Conservation (phyloP, 2,888 invertebrate genomes). For the Onthophagus sagittarius region DNA sequence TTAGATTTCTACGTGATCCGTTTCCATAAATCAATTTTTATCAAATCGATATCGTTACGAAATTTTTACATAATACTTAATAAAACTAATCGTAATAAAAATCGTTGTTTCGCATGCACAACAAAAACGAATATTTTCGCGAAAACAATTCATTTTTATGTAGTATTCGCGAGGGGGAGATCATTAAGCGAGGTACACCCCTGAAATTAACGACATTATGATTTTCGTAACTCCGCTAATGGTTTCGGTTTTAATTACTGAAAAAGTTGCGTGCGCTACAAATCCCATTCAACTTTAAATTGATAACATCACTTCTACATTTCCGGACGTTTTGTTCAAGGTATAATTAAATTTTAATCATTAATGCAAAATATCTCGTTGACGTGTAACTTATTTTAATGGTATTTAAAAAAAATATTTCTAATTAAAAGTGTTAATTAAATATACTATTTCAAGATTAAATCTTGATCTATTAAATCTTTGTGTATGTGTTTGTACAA, state of each 20-base stretch:
- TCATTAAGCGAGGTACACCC: background rate
- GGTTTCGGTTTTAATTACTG: background rate
- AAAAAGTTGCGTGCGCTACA: background rate
- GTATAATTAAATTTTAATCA: background rate
- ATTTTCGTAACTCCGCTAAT: background rate
- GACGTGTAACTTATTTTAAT: too few species aligned
- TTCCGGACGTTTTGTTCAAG: background rate
- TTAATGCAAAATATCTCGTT: background rate
- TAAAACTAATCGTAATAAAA: too few species aligned
- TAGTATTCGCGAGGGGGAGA: background rate
- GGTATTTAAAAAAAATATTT: too few species aligned
- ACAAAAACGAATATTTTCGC: background rate
- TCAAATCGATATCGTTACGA: background rate
- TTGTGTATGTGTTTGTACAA: too few species aligned
- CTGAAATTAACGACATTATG: background rate
- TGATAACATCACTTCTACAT: background rate
- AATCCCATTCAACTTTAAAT: background rate
- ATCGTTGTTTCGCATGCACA: background rate
- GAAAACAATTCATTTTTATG: background rate
- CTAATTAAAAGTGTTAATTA: too few species aligned
- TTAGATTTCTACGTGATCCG: background rate
- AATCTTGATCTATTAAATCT: too few species aligned
- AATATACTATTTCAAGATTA: too few species aligned
- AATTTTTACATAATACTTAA: background rate
- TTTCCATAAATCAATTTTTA: background rate